A percentile compares a stretch with the other conserved stretches of the same genome.
These are phyloP conservation scores for Chaetura pelagica DNA, from an alignment of 2,113 vertebrate species.

Conservation along the genomic window DNA sequence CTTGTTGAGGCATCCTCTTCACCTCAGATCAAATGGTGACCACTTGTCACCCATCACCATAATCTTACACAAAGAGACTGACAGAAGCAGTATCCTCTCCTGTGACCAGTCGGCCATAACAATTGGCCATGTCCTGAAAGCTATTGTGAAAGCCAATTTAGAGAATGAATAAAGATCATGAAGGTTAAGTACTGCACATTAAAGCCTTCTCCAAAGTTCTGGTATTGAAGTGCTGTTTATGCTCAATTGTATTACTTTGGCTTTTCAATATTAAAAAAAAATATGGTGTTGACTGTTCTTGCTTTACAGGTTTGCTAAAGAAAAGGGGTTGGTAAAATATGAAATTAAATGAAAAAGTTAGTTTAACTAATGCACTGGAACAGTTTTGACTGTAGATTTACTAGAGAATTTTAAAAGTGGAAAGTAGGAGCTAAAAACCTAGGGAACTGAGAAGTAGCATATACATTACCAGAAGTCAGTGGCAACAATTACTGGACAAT, in stretches of 20 bases:
- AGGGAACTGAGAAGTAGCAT: background rate
- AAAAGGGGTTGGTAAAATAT: background rate
- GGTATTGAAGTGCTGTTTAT: background rate
- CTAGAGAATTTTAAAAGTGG: background rate
- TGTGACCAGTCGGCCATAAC: background rate
- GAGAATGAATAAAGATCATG: conserved; percentile 15
- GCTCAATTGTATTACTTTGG: background rate
- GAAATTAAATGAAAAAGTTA: background rate
- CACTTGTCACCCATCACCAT: conserved; percentile 48
- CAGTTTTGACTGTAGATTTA: background rate
- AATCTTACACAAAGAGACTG: background rate
- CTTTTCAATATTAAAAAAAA: background rate
- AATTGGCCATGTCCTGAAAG: conserved; percentile 20
- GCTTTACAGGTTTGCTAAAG: background rate
- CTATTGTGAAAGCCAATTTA: background rate
- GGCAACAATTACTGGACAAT: background rate
- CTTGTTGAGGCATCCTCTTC: conserved; percentile 49
- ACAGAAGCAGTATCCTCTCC: background rate
- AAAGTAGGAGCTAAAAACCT: background rate
- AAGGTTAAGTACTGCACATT: background rate
- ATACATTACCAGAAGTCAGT: background rate
- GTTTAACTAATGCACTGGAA: background rate
- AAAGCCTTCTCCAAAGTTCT: background rate
- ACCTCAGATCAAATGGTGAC: conserved; percentile 33
- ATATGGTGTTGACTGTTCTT: background rate